These are phyloP conservation scores for Hyla sarda DNA, from an alignment of 2,113 vertebrate genomes.

Conservation along the genomic window DNA sequence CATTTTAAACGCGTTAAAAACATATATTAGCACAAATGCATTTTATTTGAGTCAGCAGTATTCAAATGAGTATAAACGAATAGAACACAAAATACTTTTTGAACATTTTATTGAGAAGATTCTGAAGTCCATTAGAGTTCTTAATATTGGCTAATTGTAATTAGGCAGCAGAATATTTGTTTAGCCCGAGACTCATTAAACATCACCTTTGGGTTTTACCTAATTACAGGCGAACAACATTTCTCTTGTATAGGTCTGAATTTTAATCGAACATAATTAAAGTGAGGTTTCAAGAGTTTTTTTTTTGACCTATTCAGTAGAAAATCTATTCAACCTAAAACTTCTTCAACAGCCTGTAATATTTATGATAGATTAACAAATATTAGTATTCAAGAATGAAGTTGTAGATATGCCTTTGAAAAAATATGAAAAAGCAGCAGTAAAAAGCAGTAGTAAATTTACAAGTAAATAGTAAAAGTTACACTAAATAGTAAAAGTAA, in stretches of 20 bases:
- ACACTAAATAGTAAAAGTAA: too few species aligned
- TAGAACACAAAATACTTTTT: slow-evolving; percentile 36
- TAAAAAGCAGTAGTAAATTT: too few species aligned
- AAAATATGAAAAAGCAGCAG: too few species aligned
- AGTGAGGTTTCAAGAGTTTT: slow-evolving; percentile 37
- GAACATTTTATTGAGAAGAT: slow-evolving; percentile 40
- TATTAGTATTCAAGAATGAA: not conserved
- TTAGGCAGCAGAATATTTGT: slow-evolving; percentile 57
- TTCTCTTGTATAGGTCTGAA: slow-evolving; percentile 54
- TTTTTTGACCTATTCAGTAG: slow-evolving; percentile 36
- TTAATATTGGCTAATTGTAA: slow-evolving; percentile 59
- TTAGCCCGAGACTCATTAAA: slow-evolving; percentile 54
- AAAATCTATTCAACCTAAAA: slow-evolving; percentile 52
- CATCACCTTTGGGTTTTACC: slow-evolving; percentile 55
- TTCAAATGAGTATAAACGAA: slow-evolving; percentile 31
- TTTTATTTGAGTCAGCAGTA: slow-evolving; percentile 35
- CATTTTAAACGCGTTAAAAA: not conserved
- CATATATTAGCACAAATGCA: not conserved
- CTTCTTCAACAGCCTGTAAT: slow-evolving; percentile 19
- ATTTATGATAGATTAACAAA: slow-evolving; percentile 13
- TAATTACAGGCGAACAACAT: slow-evolving; percentile 57
- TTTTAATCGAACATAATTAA: slow-evolving; percentile 59
- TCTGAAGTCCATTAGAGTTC: slow-evolving; percentile 51
- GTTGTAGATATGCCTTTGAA: too few species aligned
- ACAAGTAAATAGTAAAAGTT: too few species aligned